Conservation (phyloP, 2,888 invertebrate genomes). For the Campoletis raptor region DNA sequence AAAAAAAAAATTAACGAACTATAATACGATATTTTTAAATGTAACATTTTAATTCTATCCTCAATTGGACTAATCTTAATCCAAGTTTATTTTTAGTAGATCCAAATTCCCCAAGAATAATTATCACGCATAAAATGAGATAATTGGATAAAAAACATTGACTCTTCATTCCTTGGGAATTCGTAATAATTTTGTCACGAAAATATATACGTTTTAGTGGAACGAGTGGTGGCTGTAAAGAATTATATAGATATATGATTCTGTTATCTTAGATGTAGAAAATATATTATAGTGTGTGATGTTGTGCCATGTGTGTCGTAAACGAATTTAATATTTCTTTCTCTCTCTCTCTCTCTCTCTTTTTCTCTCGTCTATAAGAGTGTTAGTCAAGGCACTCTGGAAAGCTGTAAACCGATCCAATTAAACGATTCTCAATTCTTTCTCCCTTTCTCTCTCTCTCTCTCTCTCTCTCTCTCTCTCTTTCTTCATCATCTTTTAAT, state of each 20-base stretch:
- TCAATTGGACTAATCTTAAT: neutral
- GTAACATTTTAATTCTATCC: neutral
- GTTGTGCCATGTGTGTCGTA: constrained; percentile 71
- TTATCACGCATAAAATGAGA: neutral
- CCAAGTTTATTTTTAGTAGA: neutral
- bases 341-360: constrained; percentile 23
- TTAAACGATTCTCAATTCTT: constrained; percentile 73
- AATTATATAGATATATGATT: neutral
- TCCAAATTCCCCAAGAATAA: constrained; percentile 2
- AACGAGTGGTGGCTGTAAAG: constrained; percentile 2
- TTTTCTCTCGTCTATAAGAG: constrained; percentile 50
- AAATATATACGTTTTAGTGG: constrained; percentile 9
- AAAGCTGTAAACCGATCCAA: constrained; percentile 80
- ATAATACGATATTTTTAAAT: neutral
- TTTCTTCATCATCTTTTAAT: constrained; percentile 4
- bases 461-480: constrained; percentile 1
- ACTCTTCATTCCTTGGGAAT: neutral
- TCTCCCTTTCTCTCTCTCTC: neutral
- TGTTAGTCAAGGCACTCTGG: constrained; percentile 69
- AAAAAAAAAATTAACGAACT: neutral
- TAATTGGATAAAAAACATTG: constrained; percentile 16
- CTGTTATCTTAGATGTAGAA: constrained; percentile 11
- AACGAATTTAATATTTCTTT: constrained; percentile 78
- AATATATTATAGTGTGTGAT: constrained; percentile 39
- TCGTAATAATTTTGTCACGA: constrained; percentile 24